Evolutionary conservation across 2,888 invertebrate species (phyloP).

Genomic region (Plebejus anna): DNA sequence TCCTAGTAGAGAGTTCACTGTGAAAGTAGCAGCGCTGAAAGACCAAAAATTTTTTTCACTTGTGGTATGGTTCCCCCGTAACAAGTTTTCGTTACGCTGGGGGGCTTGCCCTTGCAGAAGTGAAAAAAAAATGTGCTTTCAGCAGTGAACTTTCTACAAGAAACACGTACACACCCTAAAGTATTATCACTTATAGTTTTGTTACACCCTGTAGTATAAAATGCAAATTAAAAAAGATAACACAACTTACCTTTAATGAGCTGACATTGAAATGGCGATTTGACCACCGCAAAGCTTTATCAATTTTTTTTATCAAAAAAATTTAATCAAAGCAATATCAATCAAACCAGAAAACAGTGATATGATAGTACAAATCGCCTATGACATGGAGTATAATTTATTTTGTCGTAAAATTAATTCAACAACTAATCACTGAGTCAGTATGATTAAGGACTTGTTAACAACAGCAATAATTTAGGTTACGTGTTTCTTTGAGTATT

Average conservation of each 20-base stretch:
- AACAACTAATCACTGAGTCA: neutral
- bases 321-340: constrained; percentile 4
- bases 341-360: neutral
- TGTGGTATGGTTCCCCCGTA: no score
- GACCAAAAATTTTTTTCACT: no score
- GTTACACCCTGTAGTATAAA: neutral
- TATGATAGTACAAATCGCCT: neutral
- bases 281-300: constrained; percentile 10
- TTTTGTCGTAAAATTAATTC: neutral
- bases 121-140: no score
- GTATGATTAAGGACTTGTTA: no score
- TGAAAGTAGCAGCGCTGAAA: no score
- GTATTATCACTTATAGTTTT: no score
- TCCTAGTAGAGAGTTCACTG: no score
- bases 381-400: neutral
- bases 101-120: no score
- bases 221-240: neutral
- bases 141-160: no score
- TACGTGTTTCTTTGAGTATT: neutral
- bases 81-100: no score
- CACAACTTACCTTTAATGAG: neutral
- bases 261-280: constrained; percentile 1
- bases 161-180: no score
- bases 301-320: constrained; percentile 12
- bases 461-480: no score